Evolutionary conservation across 2,797 vertebrate species (phyloP).

Genomic region (Zalophus californianus): DNA sequence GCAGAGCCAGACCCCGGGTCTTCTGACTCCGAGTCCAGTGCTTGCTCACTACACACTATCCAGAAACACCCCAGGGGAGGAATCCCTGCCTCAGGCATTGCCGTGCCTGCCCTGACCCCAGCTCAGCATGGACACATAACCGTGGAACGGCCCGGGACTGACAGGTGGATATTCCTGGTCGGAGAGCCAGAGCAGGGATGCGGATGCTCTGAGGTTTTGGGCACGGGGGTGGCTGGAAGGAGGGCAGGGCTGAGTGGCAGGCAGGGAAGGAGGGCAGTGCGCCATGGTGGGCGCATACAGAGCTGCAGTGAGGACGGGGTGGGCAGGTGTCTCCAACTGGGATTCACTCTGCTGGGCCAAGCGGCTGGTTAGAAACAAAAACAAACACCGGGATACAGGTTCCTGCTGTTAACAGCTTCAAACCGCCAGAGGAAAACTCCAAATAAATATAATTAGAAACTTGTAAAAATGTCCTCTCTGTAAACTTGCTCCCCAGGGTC

Average conservation of each 20-base stretch:
- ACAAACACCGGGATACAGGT: slow-evolving; percentile 80
- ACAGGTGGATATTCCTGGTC: not conserved
- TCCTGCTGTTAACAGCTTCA: slow-evolving; percentile 83
- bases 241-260: not conserved
- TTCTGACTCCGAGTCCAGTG: not conserved
- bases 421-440: slow-evolving; percentile 81
- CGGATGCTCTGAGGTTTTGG: not conserved
- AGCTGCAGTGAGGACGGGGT: not conserved
- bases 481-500: slow-evolving; percentile 77
- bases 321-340: slow-evolving; percentile 71
- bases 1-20: not conserved
- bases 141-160: not conserved
- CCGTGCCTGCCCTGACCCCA: not conserved
- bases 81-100: not conserved
- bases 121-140: not conserved
- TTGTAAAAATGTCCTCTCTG: slow-evolving; percentile 81
- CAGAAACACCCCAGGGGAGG: not conserved
- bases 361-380: slow-evolving; percentile 83
- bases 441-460: slow-evolving; percentile 84
- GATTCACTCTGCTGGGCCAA: slow-evolving; percentile 72
- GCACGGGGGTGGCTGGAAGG: not conserved
- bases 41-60: not conserved
- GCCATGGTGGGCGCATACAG: not conserved
- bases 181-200: not conserved
- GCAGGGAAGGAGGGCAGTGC: not conserved